Percentiles rank a stretch among this genome's conserved stretches.
Conservation (phyloP, 2,888 invertebrate genomes). For the Drosophila siamana region DNA sequence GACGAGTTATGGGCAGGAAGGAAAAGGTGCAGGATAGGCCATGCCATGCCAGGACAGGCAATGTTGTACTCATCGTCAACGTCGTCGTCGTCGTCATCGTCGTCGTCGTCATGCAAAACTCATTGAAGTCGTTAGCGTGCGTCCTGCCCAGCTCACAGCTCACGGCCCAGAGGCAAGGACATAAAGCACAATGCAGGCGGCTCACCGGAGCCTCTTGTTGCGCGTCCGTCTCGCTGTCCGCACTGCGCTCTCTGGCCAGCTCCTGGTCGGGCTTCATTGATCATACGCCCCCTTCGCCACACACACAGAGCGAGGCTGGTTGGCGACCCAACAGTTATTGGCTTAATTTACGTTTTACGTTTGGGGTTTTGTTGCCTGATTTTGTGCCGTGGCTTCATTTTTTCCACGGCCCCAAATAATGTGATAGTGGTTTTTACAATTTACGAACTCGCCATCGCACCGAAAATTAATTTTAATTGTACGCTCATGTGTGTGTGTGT, state of each 20-base stretch:
- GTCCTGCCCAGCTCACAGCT: too few relatives aligned
- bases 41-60: conserved; percentile 31
- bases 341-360: conserved; percentile 77
- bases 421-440: conserved; percentile 80
- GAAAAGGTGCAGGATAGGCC: neutral
- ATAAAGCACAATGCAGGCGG: conserved; percentile 64
- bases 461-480: conserved; percentile 78
- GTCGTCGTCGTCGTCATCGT: conserved; percentile 33
- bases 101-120: conserved; percentile 72
- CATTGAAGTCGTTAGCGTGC: conserved; percentile 76
- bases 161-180: conserved; percentile 56
- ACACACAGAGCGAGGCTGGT: conserved; percentile 8
- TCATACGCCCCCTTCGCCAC: conserved; percentile 47
- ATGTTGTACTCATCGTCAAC: conserved; percentile 49
- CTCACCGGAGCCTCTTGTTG: conserved; percentile 20
- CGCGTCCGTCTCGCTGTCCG: neutral
- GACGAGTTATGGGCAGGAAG: conserved; percentile 15
- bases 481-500: conserved; percentile 30
- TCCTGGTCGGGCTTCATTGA: conserved; percentile 61
- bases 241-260: conserved; percentile 37
- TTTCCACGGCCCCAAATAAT: conserved; percentile 64
- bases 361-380: conserved; percentile 56
- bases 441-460: conserved; percentile 72
- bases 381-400: conserved; percentile 43
- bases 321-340: conserved; percentile 57